phyloP scores from a whole-genome alignment of 64 coral and sea anemone species.

The Platygyra sinensis region DNA sequence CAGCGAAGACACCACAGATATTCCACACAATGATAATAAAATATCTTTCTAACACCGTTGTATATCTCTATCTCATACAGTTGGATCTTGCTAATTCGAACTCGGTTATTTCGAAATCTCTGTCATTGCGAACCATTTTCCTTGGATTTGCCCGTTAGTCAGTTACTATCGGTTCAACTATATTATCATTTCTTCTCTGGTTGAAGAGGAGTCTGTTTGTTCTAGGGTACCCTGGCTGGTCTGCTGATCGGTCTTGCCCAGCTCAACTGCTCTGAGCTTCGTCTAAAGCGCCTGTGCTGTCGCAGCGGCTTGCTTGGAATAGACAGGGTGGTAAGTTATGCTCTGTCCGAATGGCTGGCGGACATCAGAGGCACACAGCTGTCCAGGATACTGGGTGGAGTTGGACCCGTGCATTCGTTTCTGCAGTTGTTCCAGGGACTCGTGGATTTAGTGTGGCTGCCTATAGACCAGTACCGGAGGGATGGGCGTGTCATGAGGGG shows the following conservation, averaged over 20 bases:
- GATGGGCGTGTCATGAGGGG: slow-evolving; percentile 97
- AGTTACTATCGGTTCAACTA: no score
- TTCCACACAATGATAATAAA: no score
- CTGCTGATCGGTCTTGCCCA: slow-evolving; percentile 89
- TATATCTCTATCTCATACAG: no score
- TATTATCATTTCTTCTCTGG: no score
- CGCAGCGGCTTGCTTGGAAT: slow-evolving; percentile 93
- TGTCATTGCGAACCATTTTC: background rate
- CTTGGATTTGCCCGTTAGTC: no score
- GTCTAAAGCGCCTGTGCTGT: slow-evolving; percentile 82
- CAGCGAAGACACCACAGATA: no score
- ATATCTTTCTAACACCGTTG: no score
- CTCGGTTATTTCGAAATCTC: no score
- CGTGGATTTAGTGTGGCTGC: slow-evolving; percentile 94
- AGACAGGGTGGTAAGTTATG: slow-evolving; percentile 88
- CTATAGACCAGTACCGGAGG: slow-evolving; percentile 93
- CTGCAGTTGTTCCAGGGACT: slow-evolving; percentile 94
- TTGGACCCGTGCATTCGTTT: slow-evolving; percentile 95
- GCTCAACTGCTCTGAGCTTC: slow-evolving; percentile 96
- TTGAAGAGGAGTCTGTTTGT: background rate
- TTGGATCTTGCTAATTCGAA: no score
- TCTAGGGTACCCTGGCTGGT: slow-evolving; percentile 87
- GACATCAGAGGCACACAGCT: slow-evolving; percentile 91
- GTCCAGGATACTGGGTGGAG: slow-evolving; percentile 87
- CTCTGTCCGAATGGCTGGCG: slow-evolving; percentile 86